Conservation (phyloP, 2,888 invertebrate genomes). For the Nephrotoma guestfalica region DNA sequence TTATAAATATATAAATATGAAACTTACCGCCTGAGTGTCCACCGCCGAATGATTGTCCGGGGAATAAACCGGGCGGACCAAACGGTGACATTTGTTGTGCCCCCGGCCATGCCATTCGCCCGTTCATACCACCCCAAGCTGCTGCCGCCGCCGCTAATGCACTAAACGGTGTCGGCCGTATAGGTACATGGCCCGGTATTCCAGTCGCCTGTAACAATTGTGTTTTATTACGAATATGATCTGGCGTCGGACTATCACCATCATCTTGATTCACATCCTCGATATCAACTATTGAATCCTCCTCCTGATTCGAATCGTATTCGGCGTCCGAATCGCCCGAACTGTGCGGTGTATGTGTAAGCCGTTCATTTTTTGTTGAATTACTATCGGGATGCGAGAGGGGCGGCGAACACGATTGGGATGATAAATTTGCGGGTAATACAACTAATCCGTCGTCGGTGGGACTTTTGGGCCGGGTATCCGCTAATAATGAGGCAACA, state of each 20-base stretch:
- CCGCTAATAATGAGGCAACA: constrained; percentile 74
- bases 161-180: constrained; percentile 64
- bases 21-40: constrained; percentile 36
- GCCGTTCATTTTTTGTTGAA: constrained; percentile 27
- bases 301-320: constrained; percentile 29
- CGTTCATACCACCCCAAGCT: constrained; percentile 45
- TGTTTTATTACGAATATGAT: constrained; percentile 27
- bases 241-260: constrained; percentile 28
- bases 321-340: constrained; percentile 32
- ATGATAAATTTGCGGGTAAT: neutral
- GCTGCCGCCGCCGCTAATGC: constrained; percentile 57
- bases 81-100: constrained; percentile 44
- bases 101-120: constrained; percentile 40
- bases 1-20: neutral
- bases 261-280: constrained; percentile 56
- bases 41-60: constrained; percentile 43
- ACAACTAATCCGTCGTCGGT: neutral
- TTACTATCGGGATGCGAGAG: constrained; percentile 16
- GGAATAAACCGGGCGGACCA: constrained; percentile 47
- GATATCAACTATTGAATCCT: constrained; percentile 61
- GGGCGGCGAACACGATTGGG: constrained; percentile 9
- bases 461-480: constrained; percentile 49
- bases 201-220: constrained; percentile 26
- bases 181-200: constrained; percentile 42
- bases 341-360: constrained; percentile 32